phyloP scores from a whole-genome alignment of 2,797 vertebrate genomes.

The Poecilia gillii region DNA sequence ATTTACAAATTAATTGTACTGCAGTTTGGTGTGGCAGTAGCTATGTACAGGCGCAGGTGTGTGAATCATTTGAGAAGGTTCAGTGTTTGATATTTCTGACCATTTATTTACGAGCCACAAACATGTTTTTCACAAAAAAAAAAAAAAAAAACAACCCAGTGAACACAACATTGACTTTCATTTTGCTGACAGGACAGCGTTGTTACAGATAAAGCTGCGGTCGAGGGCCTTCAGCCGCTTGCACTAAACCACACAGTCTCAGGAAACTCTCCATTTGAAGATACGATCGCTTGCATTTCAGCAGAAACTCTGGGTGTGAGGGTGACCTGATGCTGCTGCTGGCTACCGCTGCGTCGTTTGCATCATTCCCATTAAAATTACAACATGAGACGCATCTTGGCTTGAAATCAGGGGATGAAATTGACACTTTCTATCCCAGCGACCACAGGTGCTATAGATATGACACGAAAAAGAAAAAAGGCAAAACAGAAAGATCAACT shows the following conservation, averaged over 20 bases:
- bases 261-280: slow-evolving; percentile 38
- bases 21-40: not conserved
- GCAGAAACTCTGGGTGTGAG: slow-evolving; percentile 21
- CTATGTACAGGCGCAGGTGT: not conserved
- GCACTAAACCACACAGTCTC: slow-evolving; percentile 54
- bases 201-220: slow-evolving; percentile 27
- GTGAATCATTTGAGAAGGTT: not conserved
- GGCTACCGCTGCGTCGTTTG: not conserved
- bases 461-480: slow-evolving; percentile 17
- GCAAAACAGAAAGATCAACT: slow-evolving; percentile 39
- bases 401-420: not conserved
- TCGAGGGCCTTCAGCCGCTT: slow-evolving; percentile 7
- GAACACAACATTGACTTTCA: slow-evolving; percentile 20
- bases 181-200: slow-evolving; percentile 24
- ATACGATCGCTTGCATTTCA: slow-evolving; percentile 15
- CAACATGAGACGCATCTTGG: not conserved
- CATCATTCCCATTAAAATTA: not conserved
- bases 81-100: not conserved
- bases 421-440: not conserved
- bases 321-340: not conserved
- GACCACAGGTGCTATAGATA: slow-evolving; percentile 7
- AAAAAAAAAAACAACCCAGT: not conserved
- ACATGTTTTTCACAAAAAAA: not conserved
- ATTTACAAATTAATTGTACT: not conserved
- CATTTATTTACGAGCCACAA: not conserved